These are phyloP conservation scores for Microplitis mediator DNA, from an alignment of 1,140 invertebrate genomes.

Conservation along the genomic window DNA sequence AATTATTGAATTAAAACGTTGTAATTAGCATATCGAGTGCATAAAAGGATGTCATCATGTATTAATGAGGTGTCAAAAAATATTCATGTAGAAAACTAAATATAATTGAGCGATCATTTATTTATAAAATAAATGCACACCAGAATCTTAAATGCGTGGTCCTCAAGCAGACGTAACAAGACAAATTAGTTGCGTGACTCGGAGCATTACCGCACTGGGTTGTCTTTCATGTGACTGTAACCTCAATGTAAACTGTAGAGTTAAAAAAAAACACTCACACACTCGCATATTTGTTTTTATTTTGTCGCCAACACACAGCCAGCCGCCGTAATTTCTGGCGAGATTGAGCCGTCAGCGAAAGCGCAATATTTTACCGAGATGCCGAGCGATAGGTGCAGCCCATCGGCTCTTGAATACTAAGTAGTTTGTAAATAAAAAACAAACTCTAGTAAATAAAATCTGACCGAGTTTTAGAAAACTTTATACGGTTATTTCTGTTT, in stretches of 20 bases:
- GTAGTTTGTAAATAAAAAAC: conserved; percentile 34
- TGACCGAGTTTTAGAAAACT: too few species aligned
- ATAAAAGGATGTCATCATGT: background rate
- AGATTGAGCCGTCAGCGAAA: conserved; percentile 56
- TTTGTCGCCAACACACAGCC: background rate
- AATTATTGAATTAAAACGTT: too few species aligned
- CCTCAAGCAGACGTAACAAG: conserved; percentile 10
- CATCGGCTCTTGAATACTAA: conserved; percentile 52
- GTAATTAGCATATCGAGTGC: background rate
- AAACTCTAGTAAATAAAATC: too few species aligned
- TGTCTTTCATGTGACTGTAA: conserved; percentile 16
- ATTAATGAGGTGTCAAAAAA: too few species aligned
- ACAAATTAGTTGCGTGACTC: conserved; percentile 41
- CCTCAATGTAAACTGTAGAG: conserved; percentile 12
- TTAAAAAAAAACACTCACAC: background rate
- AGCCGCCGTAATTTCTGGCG: conserved; percentile 44
- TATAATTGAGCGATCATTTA: too few species aligned
- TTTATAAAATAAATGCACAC: conserved; percentile 20
- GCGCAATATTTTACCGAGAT: conserved; percentile 56
- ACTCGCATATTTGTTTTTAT: conserved; percentile 6
- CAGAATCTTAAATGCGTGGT: conserved; percentile 12
- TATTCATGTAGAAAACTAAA: too few species aligned
- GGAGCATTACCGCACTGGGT: conserved; percentile 32
- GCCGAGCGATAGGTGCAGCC: conserved; percentile 47
- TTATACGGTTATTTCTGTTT: too few species aligned